A percentile compares a stretch with the other conserved stretches of the same genome.
These are phyloP conservation scores for Nephrotoma flavescens DNA, from an alignment of 2,888 invertebrate genomes.

Conservation along the genomic window DNA sequence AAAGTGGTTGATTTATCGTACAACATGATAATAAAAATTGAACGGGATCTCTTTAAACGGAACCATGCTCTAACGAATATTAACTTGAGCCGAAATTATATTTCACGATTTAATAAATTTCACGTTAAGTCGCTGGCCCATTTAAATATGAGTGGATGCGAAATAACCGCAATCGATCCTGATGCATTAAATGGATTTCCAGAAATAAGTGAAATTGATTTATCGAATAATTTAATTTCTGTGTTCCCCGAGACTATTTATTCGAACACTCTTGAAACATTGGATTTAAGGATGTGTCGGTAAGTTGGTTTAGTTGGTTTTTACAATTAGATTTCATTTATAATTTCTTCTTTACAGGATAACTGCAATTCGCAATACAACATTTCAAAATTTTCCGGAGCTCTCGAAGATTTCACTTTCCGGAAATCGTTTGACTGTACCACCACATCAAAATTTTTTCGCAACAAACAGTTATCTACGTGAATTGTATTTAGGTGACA, in stretches of 20 bases:
- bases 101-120: constrained; percentile 41
- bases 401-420: constrained; percentile 46
- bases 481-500: constrained; percentile 48
- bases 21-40: constrained; percentile 47
- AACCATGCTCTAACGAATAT: constrained; percentile 44
- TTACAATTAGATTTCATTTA: neutral
- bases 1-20: constrained; percentile 51
- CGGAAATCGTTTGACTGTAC: constrained; percentile 53
- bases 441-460: constrained; percentile 43
- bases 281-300: constrained; percentile 36
- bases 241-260: constrained; percentile 44
- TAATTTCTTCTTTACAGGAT: constrained; percentile 38
- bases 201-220: constrained; percentile 41
- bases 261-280: constrained; percentile 41
- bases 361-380: constrained; percentile 42
- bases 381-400: constrained; percentile 45
- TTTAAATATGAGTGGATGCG: constrained; percentile 50
- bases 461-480: constrained; percentile 41
- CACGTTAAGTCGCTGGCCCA: constrained; percentile 40
- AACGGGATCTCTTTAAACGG: constrained; percentile 41
- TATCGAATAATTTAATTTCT: constrained; percentile 50
- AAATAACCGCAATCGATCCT: constrained; percentile 42
- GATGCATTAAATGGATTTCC: constrained; percentile 43
- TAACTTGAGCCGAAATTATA: constrained; percentile 49
- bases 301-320: constrained; percentile 12